These are phyloP conservation scores for Melanotaenia boesemani DNA, from an alignment of 2,797 vertebrate genomes.

Conservation along the genomic window DNA sequence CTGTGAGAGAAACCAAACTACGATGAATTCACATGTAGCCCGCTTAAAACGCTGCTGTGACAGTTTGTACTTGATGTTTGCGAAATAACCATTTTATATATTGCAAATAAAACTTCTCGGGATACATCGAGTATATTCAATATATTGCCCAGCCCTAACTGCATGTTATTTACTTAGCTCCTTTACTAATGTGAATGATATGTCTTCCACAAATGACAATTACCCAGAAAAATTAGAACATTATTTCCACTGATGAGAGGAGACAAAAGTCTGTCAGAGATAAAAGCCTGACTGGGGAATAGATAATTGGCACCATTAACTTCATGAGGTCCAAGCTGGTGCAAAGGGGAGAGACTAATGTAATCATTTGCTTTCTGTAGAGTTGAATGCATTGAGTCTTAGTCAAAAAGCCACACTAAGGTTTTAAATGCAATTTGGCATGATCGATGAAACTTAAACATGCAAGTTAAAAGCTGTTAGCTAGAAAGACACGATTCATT, in stretches of 20 bases:
- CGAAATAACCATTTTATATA: too few species aligned
- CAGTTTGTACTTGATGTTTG: too few species aligned
- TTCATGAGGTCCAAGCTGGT: conserved; percentile 50
- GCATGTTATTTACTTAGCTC: too few species aligned
- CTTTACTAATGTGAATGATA: conserved; percentile 1
- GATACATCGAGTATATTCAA: too few species aligned
- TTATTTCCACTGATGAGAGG: conserved; percentile 50
- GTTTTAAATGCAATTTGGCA: conserved; percentile 55
- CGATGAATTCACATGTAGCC: too few species aligned
- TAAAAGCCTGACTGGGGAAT: conserved; percentile 50
- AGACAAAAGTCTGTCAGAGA: conserved; percentile 38
- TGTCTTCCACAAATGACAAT: conserved; percentile 18
- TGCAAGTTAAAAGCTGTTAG: conserved; percentile 51
- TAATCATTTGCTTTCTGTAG: conserved; percentile 68
- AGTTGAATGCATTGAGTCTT: conserved; percentile 46
- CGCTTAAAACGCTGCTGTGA: too few species aligned
- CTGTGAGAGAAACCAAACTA: too few species aligned
- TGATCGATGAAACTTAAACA: conserved; percentile 63
- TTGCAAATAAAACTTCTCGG: too few species aligned
- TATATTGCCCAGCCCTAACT: too few species aligned
- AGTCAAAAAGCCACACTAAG: conserved; percentile 64
- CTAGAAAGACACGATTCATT: conserved; percentile 60
- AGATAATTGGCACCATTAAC: conserved; percentile 66
- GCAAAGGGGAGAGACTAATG: conserved; percentile 48
- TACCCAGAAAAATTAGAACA: conserved; percentile 23